Evolutionary conservation across 2,797 vertebrate genomes (phyloP).

Genomic region (Sebastes minor): DNA sequence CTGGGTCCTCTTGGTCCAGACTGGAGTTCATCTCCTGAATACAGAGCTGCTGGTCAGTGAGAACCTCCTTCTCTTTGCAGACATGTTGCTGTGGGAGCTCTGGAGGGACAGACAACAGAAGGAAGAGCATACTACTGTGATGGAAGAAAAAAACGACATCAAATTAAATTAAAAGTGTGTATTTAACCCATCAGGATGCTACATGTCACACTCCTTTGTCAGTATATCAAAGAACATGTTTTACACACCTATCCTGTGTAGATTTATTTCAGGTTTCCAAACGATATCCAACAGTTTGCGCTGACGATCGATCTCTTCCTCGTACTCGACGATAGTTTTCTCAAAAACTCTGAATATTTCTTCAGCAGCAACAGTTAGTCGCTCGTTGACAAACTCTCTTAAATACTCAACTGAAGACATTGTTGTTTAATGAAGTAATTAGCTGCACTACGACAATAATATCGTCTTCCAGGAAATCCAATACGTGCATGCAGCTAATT

Average conservation of each 20-base stretch:
- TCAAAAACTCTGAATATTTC: conserved; percentile 39
- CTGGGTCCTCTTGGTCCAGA: not conserved
- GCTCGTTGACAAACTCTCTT: not conserved
- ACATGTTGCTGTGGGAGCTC: not conserved
- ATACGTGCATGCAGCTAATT: not conserved
- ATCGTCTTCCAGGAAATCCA: not conserved
- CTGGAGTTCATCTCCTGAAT: not conserved
- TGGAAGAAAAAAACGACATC: not conserved
- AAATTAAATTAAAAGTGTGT: not conserved
- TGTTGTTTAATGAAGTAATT: no score
- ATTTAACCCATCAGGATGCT: no score
- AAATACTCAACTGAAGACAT: no score
- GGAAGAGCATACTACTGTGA: not conserved
- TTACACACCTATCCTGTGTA: not conserved
- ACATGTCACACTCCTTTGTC: no score
- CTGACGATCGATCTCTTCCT: conserved; percentile 23
- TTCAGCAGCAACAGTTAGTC: conserved; percentile 35
- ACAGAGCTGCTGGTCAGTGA: no score
- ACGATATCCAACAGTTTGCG: conserved; percentile 9
- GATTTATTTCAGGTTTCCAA: conserved; percentile 10
- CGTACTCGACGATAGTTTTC: conserved; percentile 10
- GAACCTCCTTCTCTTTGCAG: not conserved
- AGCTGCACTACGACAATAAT: not conserved
- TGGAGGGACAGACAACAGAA: not conserved
- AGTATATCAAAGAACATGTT: not conserved